Conservation (phyloP, 2,113 vertebrate genomes). For the Antigone vipio region DNA sequence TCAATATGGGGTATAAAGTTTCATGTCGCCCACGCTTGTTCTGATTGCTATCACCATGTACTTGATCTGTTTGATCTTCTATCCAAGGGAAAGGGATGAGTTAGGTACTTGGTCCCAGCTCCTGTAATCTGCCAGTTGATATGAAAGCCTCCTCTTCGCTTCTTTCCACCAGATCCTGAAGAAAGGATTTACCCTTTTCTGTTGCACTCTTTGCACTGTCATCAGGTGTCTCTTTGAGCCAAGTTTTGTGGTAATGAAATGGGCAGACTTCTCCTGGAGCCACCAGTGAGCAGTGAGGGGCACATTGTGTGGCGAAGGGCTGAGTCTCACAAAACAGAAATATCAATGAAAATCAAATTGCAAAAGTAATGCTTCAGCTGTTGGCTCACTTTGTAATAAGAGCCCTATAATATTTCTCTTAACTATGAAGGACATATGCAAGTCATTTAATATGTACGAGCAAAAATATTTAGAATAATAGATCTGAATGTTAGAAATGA, state of each 20-base stretch:
- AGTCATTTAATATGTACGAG: conserved; percentile 14
- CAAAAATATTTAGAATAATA: not conserved
- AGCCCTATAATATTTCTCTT: not conserved
- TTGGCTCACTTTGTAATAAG: not conserved
- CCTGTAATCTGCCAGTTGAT: not conserved
- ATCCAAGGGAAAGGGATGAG: not conserved
- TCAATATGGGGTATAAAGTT: not conserved
- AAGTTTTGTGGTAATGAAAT: not conserved
- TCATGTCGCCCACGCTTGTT: not conserved
- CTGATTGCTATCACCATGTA: not conserved
- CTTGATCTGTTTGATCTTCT: not conserved
- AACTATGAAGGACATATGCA: not conserved
- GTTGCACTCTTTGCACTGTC: not conserved
- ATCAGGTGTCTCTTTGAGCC: not conserved
- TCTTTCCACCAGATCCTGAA: not conserved
- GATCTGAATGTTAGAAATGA: conserved; percentile 16
- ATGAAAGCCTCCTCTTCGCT: not conserved
- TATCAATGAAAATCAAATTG: not conserved
- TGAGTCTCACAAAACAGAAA: not conserved
- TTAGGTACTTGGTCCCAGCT: not conserved
- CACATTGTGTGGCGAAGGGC: not conserved
- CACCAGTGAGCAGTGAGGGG: not conserved
- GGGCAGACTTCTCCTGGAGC: not conserved
- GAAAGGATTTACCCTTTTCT: not conserved
- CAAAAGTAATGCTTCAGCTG: not conserved